These are phyloP conservation scores for Druceiella hillmani DNA, from an alignment of 2,888 invertebrate species.

Conservation along the genomic window DNA sequence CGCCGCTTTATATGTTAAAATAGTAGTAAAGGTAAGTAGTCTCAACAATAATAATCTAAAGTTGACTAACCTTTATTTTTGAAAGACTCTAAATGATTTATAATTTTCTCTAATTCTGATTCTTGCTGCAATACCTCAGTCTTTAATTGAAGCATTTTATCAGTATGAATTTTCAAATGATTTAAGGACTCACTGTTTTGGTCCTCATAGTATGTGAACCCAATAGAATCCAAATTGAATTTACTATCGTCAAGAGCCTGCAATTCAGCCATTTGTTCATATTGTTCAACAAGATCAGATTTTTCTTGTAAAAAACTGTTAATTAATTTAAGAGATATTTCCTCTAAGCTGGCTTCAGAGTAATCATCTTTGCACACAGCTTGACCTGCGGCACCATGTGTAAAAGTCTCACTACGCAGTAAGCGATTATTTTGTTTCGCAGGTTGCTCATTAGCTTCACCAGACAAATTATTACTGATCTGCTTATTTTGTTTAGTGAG, in stretches of 20 bases:
- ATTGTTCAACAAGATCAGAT: slow-evolving; percentile 61
- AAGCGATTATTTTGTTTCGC: slow-evolving; percentile 34
- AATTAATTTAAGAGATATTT: slow-evolving; percentile 67
- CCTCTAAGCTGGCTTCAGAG: slow-evolving; percentile 64
- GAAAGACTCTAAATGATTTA: too few relatives aligned
- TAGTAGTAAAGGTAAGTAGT: too few relatives aligned
- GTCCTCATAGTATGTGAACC: slow-evolving; percentile 57
- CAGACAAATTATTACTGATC: too few relatives aligned
- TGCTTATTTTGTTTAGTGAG: slow-evolving; percentile 33
- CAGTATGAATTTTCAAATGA: slow-evolving; percentile 60
- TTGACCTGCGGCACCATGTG: slow-evolving; percentile 59
- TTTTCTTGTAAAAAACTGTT: slow-evolving; percentile 66
- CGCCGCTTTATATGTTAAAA: too few relatives aligned
- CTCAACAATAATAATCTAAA: too few relatives aligned
- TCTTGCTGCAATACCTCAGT: slow-evolving; percentile 58
- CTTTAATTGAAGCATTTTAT: slow-evolving; percentile 57
- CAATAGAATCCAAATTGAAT: slow-evolving; percentile 56
- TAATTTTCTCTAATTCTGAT: slow-evolving; percentile 50
- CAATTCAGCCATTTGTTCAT: slow-evolving; percentile 61
- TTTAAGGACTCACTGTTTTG: slow-evolving; percentile 56
- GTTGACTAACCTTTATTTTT: too few relatives aligned
- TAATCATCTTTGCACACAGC: slow-evolving; percentile 50
- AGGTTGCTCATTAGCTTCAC: slow-evolving; percentile 28
- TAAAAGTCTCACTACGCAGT: slow-evolving; percentile 56
- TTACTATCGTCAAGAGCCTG: slow-evolving; percentile 47